Evolutionary conservation across 2,888 invertebrate genomes (phyloP).

Genomic region (Nemurella pictetii): DNA sequence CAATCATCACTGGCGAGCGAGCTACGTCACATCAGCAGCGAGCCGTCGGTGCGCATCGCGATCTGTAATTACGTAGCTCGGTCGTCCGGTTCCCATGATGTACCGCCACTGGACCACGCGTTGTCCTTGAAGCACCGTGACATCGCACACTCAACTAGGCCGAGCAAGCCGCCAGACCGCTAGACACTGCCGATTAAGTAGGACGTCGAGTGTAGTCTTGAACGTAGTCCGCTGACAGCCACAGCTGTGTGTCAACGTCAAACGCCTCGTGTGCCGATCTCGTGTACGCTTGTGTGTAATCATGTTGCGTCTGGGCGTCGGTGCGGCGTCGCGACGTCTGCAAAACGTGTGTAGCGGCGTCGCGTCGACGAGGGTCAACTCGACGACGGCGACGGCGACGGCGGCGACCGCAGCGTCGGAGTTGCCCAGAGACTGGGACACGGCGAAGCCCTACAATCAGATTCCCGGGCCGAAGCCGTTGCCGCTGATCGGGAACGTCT

Average conservation of each 20-base stretch:
- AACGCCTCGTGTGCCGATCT: neutral
- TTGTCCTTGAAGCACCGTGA: neutral
- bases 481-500: constrained; percentile 53
- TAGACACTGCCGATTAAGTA: neutral
- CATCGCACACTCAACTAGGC: neutral
- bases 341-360: neutral
- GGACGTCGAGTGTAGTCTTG: neutral
- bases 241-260: neutral
- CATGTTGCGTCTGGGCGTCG: neutral
- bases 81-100: neutral
- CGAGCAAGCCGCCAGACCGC: neutral
- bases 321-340: neutral
- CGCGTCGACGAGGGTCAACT: neutral
- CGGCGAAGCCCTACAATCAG: constrained; percentile 51
- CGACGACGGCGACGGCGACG: constrained; percentile 6
- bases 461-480: constrained; percentile 56
- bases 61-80: neutral
- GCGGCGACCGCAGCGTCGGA: neutral
- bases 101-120: neutral
- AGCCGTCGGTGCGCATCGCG: too few species aligned
- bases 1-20: neutral
- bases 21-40: neutral
- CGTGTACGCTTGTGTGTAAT: too few species aligned
- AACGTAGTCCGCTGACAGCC: neutral
- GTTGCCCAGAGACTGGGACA: constrained; percentile 41